phyloP scores from a whole-genome alignment of 2,113 vertebrate genomes.

The Anoura caudifer region DNA sequence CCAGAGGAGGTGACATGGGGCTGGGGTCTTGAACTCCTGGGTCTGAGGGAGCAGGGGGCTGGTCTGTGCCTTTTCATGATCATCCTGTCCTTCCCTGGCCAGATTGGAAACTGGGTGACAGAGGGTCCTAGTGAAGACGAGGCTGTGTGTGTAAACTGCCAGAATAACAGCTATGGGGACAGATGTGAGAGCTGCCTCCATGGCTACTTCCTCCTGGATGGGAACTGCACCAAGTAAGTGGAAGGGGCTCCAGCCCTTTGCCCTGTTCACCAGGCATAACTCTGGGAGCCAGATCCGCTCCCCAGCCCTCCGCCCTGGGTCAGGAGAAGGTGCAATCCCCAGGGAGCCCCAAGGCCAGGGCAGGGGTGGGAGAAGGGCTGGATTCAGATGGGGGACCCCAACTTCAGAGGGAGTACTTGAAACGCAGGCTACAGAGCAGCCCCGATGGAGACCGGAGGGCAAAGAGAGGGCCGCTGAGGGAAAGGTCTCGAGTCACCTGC shows the following conservation, averaged over 20 bases:
- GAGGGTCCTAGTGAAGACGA: constrained; percentile 90
- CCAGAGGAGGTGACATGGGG: constrained; percentile 80
- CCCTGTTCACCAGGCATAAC: neutral
- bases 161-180: constrained; percentile 93
- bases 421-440: neutral
- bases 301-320: neutral
- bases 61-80: neutral
- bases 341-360: neutral
- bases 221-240: constrained; percentile 91
- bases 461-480: neutral
- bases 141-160: constrained; percentile 91
- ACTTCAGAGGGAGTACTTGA: neutral
- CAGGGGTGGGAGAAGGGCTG: no score
- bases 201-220: constrained; percentile 91
- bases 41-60: neutral
- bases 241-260: neutral
- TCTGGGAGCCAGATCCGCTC: neutral
- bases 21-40: neutral
- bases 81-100: neutral
- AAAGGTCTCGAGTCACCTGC: neutral
- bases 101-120: constrained; percentile 88
- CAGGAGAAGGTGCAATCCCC: neutral
- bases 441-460: neutral
- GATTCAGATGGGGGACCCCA: neutral
- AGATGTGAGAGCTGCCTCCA: constrained; percentile 92